A percentile compares a stretch with the other conserved stretches of the same genome.
Conservation (phyloP, 92 coral and sea anemone species). For the Scolanthus callimorphus region DNA sequence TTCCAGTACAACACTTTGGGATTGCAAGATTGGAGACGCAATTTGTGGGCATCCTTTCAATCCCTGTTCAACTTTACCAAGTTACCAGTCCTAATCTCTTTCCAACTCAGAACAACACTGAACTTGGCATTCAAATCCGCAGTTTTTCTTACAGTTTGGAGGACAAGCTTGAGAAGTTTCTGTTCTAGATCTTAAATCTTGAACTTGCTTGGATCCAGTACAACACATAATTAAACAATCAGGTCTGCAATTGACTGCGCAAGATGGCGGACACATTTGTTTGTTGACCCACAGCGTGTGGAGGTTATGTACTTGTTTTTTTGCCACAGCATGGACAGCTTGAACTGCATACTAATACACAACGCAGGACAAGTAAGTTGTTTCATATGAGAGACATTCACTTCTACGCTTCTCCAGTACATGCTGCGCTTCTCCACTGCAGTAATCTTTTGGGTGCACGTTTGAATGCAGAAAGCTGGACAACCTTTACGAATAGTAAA, state of each 20-base stretch:
- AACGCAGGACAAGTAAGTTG: slow-evolving; percentile 13
- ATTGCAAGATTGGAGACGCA: slow-evolving; percentile 12
- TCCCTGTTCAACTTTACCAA: not conserved
- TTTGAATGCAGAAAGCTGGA: slow-evolving; percentile 14
- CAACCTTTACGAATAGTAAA: not conserved
- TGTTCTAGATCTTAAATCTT: slow-evolving; percentile 5
- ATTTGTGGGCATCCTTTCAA: slow-evolving; percentile 1
- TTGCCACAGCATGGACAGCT: slow-evolving; percentile 41
- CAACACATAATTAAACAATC: slow-evolving; percentile 29
- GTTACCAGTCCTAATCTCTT: not conserved
- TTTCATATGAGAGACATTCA: not conserved
- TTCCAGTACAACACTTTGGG: slow-evolving; percentile 21
- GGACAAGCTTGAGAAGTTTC: slow-evolving; percentile 8
- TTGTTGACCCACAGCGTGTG: too few species aligned
- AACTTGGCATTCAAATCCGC: slow-evolving; percentile 16
- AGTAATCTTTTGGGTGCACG: slow-evolving; percentile 16
- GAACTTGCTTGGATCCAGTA: slow-evolving; percentile 8
- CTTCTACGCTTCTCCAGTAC: too few species aligned
- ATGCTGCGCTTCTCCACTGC: slow-evolving; percentile 14
- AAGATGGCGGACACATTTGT: slow-evolving; percentile 12
- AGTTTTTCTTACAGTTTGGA: not conserved
- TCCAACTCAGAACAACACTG: slow-evolving; percentile 17
- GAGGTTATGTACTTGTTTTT: slow-evolving; percentile 1
- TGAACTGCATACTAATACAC: slow-evolving; percentile 8
- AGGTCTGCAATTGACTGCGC: slow-evolving; percentile 18